These are phyloP conservation scores for Ciconia maguari DNA, from an alignment of 2,113 vertebrate genomes.

Conservation along the genomic window DNA sequence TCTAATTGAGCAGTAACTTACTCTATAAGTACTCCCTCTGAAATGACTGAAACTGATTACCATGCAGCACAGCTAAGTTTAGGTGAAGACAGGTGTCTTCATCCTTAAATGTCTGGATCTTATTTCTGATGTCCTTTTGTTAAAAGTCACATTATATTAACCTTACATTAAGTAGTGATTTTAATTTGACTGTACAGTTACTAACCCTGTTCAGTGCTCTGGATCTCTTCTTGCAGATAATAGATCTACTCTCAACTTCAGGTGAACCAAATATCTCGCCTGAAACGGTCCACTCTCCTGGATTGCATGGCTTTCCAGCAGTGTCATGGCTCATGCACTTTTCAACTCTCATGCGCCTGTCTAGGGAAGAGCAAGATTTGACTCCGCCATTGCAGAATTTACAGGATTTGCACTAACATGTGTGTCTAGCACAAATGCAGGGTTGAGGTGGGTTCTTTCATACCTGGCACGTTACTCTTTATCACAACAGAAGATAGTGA, in stretches of 20 bases:
- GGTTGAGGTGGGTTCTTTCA: not conserved
- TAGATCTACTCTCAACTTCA: not conserved
- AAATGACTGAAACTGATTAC: not conserved
- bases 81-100: not conserved
- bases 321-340: not conserved
- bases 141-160: not conserved
- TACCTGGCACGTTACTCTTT: not conserved
- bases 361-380: not conserved
- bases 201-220: not conserved
- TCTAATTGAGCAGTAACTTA: not conserved
- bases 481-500: not conserved
- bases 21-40: not conserved
- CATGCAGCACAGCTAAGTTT: not conserved
- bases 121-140: not conserved
- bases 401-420: not conserved
- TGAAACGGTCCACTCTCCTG: not conserved
- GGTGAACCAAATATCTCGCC: not conserved
- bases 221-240: not conserved
- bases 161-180: not conserved
- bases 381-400: not conserved
- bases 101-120: not conserved
- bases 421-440: not conserved
- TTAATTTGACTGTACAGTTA: not conserved
- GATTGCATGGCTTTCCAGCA: not conserved
- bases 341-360: not conserved